Evolutionary conservation across 2,888 invertebrate species (phyloP).

Genomic region (Exocentrus adspersus): DNA sequence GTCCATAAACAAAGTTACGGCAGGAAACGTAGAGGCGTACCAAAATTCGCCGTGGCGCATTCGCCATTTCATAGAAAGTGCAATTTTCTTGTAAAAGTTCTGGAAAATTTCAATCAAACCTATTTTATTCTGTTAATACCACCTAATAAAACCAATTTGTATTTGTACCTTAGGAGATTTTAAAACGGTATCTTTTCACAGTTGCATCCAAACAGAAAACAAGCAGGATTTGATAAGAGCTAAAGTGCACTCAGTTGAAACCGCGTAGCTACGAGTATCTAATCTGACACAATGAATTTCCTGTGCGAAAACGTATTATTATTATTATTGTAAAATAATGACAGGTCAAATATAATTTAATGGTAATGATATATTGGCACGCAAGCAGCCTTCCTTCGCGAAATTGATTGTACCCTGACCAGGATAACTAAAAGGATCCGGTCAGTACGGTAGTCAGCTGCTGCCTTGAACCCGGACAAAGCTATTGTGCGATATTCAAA

Average conservation of each 20-base stretch:
- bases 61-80: no score
- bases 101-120: no score
- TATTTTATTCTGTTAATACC: no score
- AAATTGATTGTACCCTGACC: neutral
- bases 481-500: slow-evolving; percentile 7
- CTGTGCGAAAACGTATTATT: neutral
- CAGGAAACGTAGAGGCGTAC: no score
- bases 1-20: no score
- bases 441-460: slow-evolving; percentile 6
- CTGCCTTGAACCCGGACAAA: slow-evolving; percentile 12
- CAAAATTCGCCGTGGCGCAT: no score
- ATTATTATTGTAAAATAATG: no score
- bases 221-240: neutral
- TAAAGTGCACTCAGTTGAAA: neutral
- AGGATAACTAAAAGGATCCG: slow-evolving; percentile 13
- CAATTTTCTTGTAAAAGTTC: no score
- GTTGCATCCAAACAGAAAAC: neutral
- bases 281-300: neutral
- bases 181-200: neutral
- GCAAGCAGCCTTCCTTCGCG: neutral
- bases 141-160: no score
- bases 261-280: no score
- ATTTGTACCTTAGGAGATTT: no score
- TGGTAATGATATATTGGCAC: neutral
- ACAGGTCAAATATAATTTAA: neutral